Evolutionary conservation across 2,888 invertebrate genomes (phyloP).

Genomic region (Notodonta ziczac): DNA sequence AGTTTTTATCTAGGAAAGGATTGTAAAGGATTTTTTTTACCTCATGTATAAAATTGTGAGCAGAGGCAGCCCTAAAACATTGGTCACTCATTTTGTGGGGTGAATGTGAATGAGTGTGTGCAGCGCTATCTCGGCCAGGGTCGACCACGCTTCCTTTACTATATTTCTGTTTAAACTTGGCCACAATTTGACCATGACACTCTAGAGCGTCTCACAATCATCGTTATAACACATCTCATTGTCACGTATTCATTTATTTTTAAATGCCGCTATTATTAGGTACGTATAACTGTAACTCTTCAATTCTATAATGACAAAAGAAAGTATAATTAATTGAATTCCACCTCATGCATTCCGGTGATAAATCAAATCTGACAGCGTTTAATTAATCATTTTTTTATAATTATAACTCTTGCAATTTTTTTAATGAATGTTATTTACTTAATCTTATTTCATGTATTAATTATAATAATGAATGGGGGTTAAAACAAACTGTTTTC

Average conservation of each 20-base stretch:
- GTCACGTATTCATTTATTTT: background rate
- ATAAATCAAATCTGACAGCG: background rate
- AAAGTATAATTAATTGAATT: background rate
- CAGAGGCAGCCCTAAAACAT: slow-evolving; percentile 20
- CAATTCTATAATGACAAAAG: background rate
- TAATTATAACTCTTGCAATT: background rate
- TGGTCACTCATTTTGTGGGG: slow-evolving; percentile 31
- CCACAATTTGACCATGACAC: slow-evolving; percentile 32
- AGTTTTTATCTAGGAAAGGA: too few species aligned
- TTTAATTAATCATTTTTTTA: background rate
- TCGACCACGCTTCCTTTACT: slow-evolving; percentile 34
- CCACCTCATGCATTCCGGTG: background rate
- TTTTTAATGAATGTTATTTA: background rate
- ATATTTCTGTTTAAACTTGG: slow-evolving; percentile 19
- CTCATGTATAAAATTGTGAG: background rate
- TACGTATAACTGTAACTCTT: background rate
- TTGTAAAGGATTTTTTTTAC: background rate
- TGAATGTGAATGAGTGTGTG: slow-evolving; percentile 46
- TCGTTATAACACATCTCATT: background rate
- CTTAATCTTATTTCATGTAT: background rate
- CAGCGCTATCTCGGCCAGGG: slow-evolving; percentile 49
- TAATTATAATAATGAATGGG: background rate
- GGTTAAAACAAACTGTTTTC: too few species aligned
- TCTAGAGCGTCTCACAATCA: slow-evolving; percentile 3
- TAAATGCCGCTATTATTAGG: background rate